These are phyloP conservation scores for Nebria salina DNA, from an alignment of 2,888 invertebrate species.

Conservation along the genomic window DNA sequence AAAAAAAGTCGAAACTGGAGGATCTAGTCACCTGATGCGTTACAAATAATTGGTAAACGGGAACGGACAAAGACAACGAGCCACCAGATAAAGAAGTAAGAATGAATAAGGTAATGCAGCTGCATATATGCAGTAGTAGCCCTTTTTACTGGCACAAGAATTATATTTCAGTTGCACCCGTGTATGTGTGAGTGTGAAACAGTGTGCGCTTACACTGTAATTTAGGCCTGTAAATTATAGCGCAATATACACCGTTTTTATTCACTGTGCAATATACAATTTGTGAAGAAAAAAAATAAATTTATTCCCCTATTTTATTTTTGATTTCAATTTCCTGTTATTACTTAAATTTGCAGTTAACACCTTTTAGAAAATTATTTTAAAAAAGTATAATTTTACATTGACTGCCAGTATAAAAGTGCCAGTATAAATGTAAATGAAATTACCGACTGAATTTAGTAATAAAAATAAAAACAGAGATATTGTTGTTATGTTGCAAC, in stretches of 20 bases:
- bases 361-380: background rate
- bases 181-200: conserved; percentile 8
- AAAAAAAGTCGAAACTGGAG: background rate
- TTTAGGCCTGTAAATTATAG: conserved; percentile 38
- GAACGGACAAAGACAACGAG: background rate
- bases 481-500: too few relatives aligned
- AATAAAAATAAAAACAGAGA: too few relatives aligned
- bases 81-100: background rate
- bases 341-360: background rate
- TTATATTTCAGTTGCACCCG: background rate
- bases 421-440: too few relatives aligned
- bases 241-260: background rate
- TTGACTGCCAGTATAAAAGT: too few relatives aligned
- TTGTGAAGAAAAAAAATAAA: background rate
- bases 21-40: conserved; percentile 1
- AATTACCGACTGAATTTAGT: too few relatives aligned
- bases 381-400: too few relatives aligned
- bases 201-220: conserved; percentile 28
- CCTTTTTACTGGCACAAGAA: conserved; percentile 22
- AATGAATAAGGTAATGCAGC: conserved; percentile 2
- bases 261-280: background rate
- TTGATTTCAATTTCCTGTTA: background rate
- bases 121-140: conserved; percentile 25
- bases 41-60: background rate
- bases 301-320: background rate